Conservation (phyloP, 1,140 invertebrate species). For the Drosophila sucinea region DNA sequence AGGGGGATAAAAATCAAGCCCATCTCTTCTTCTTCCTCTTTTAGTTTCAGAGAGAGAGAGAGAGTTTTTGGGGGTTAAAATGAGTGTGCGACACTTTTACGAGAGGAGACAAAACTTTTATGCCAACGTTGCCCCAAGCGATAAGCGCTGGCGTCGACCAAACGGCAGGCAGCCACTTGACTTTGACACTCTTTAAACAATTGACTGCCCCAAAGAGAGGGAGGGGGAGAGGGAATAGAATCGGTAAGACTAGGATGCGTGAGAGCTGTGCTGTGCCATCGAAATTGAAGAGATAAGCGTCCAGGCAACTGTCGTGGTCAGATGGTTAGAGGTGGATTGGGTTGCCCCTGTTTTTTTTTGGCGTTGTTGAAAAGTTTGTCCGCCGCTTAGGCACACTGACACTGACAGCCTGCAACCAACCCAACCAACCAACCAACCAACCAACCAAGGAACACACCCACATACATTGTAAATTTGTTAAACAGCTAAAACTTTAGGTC, state of each 20-base stretch:
- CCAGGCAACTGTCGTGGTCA: constrained; percentile 46
- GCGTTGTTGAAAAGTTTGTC: constrained; percentile 62
- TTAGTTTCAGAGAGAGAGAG: constrained; percentile 14
- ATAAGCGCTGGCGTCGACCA: constrained; percentile 56
- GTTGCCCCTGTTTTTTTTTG: not conserved
- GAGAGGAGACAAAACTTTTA: constrained; percentile 62
- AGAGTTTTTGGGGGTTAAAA: not conserved
- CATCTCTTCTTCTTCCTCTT: constrained; percentile 29
- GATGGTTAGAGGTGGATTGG: constrained; percentile 9
- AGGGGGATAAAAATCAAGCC: constrained; percentile 16
- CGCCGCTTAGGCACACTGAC: constrained; percentile 25
- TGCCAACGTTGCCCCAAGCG: constrained; percentile 73
- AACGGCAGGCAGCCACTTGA: constrained; percentile 65
- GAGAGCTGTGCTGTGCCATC: constrained; percentile 57
- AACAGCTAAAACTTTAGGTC: constrained; percentile 12
- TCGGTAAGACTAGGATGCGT: constrained; percentile 25
- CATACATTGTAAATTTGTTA: constrained; percentile 22
- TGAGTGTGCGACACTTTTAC: constrained; percentile 66
- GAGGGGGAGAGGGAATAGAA: not conserved
- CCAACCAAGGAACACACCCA: not conserved
- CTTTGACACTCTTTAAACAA: constrained; percentile 81
- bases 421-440: not conserved
- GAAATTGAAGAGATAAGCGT: constrained; percentile 68
- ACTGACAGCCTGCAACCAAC: constrained; percentile 12
- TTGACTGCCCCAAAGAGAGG: constrained; percentile 48